Conservation (phyloP, 2,888 invertebrate genomes). For the Meiosimyza decipiens region DNA sequence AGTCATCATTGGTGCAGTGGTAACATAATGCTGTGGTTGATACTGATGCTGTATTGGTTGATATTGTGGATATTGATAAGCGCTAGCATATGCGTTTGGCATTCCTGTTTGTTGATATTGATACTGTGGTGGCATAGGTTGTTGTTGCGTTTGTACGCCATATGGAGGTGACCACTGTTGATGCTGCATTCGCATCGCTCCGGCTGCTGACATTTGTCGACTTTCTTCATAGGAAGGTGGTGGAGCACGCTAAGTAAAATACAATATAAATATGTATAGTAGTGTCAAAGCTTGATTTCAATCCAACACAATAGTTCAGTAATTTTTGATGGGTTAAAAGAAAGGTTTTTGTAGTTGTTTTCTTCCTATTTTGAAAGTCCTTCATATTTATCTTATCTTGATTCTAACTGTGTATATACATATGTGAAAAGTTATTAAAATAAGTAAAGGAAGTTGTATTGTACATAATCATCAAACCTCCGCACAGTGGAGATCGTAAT, state of each 20-base stretch:
- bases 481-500: too few relatives aligned
- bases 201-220: conserved; percentile 49
- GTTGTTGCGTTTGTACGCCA: conserved; percentile 32
- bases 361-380: too few relatives aligned
- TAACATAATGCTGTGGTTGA: conserved; percentile 27
- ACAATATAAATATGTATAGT: too few relatives aligned
- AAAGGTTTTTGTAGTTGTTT: too few relatives aligned
- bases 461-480: too few relatives aligned
- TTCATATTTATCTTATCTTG: too few relatives aligned
- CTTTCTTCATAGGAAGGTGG: conserved; percentile 65
- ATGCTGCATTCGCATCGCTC: conserved; percentile 33
- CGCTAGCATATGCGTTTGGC: not conserved
- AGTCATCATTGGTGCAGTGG: conserved; percentile 1
- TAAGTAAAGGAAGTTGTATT: too few relatives aligned
- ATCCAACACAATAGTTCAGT: too few relatives aligned
- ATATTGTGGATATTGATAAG: conserved; percentile 19
- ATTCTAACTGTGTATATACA: too few relatives aligned
- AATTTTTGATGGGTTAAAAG: not conserved
- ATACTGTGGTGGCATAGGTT: conserved; percentile 23
- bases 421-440: too few relatives aligned
- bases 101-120: conserved; percentile 18
- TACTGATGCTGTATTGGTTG: conserved; percentile 43
- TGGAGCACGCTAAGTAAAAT: conserved; percentile 52
- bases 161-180: conserved; percentile 37
- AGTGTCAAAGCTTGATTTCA: too few relatives aligned